A percentile compares a stretch with the other conserved stretches of the same genome.
Evolutionary conservation across 2,888 invertebrate species (phyloP).

Genomic region (Drosophila ezoana): DNA sequence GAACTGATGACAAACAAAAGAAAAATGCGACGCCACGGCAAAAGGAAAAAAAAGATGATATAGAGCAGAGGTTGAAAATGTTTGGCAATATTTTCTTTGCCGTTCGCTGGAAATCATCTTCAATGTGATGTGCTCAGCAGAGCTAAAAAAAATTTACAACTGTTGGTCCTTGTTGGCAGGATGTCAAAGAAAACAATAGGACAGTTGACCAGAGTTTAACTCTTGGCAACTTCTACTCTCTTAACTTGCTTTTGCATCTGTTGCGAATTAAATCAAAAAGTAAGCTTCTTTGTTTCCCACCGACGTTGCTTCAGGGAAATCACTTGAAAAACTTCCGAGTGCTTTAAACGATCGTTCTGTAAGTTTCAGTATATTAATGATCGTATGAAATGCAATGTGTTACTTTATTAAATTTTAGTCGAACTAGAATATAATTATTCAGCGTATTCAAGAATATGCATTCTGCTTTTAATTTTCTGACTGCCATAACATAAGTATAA

Average conservation of each 20-base stretch:
- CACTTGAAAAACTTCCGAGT: too few relatives aligned
- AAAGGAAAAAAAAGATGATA: constrained; percentile 16
- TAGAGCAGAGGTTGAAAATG: not conserved
- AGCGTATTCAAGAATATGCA: too few relatives aligned
- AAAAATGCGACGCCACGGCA: constrained; percentile 26
- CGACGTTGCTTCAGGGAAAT: too few relatives aligned
- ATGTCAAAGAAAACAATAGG: constrained; percentile 57
- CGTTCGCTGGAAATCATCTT: constrained; percentile 18
- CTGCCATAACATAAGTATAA: too few relatives aligned
- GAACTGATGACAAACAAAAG: constrained; percentile 9
- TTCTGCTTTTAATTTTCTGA: too few relatives aligned
- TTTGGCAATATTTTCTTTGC: not conserved
- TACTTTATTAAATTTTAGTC: too few relatives aligned
- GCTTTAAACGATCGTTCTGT: too few relatives aligned
- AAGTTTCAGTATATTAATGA: too few relatives aligned
- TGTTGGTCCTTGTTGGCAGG: constrained; percentile 46
- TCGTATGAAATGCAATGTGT: too few relatives aligned
- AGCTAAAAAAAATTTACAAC: constrained; percentile 24
- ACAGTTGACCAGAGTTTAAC: constrained; percentile 15
- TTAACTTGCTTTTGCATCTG: constrained; percentile 2
- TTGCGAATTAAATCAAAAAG: not conserved
- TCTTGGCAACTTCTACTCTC: not conserved
- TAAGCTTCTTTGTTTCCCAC: too few relatives aligned
- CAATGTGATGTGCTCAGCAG: constrained; percentile 37
- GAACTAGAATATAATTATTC: too few relatives aligned